These are phyloP conservation scores for Montipora capitata DNA, from an alignment of 92 coral and sea anemone genomes.

Conservation along the genomic window DNA sequence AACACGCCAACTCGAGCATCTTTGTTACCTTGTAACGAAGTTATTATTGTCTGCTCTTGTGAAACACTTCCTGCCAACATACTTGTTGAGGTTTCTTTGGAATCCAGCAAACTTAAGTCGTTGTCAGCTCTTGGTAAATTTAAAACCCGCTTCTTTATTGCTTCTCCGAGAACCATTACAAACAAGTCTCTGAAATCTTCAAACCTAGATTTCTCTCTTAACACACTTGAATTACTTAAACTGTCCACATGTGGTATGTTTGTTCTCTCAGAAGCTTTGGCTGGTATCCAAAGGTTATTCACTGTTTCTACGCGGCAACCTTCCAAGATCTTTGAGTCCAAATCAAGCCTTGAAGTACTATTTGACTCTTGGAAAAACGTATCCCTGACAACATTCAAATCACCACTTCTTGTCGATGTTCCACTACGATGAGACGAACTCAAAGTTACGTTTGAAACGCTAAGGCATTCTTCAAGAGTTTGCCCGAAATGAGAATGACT, in stretches of 20 bases:
- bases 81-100: neutral
- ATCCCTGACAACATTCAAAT: neutral
- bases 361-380: neutral
- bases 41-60: neutral
- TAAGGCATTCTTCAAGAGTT: too few species aligned
- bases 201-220: neutral
- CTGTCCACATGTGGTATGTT: neutral
- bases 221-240: neutral
- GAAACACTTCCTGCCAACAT: neutral
- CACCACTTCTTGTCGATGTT: neutral
- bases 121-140: slow-evolving; percentile 79
- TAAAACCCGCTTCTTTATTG: slow-evolving; percentile 89
- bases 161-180: slow-evolving; percentile 80
- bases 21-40: neutral
- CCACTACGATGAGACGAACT: neutral
- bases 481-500: neutral
- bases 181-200: slow-evolving; percentile 48
- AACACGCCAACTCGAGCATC: slow-evolving; percentile 85
- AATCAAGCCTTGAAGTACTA: neutral
- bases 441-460: neutral
- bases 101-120: neutral
- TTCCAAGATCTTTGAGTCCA: neutral
- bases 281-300: neutral
- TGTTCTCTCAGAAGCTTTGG: neutral
- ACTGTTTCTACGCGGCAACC: neutral